Evolutionary conservation across 2,113 vertebrate genomes (phyloP), one percentile per base, ranked within the genome.

Genomic region (Anser cygnoides): DNA sequence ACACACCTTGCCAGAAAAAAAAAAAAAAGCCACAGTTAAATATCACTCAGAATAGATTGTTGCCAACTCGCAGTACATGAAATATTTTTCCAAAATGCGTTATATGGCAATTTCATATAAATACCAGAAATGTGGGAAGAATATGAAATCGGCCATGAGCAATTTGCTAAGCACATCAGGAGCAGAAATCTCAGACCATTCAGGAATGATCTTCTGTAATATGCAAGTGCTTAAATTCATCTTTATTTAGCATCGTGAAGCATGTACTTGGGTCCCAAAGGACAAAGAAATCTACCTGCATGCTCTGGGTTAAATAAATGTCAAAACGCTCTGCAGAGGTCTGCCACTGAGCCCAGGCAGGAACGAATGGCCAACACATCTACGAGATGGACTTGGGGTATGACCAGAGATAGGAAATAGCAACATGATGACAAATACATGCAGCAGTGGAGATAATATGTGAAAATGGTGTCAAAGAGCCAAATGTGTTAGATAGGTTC

Each of bases 61-160:
- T 29, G 63, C 14, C 62, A 81, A 43, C 13, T 63, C n/a, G 29
- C 1, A 11, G 22, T 43, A 65, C 0, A 4, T 33, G 33, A 65
- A 73, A 19, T 68, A 39, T 61, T 89, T 55, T 54, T 66, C 74
- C 65, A 7, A 88, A 84, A 33, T n/a, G 54, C 41, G 80, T 66
- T 7, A 63, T 46, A 83, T 23, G 23, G 70, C 6, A 84, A 91
- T 62, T 50, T 67, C 84, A 49, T 66, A 33, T 58, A 55, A 91
- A 83, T 44, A 67, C 23, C 57, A 67, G 20, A 67, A 80, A 10
- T 8, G 31, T 55, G 52, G 17, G 63, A 55, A 80, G 90, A 88
- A 94, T 66, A 67, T n/a, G 29, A 91, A 88, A 80, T 4, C 16
- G 37, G 59, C 63, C 63, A 86, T 79, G 78, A 92, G 74, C 63